Base-by-base conservation (phyloP, 2,888 invertebrate genomes). In the Ceratothoa steindachneri region DNA sequence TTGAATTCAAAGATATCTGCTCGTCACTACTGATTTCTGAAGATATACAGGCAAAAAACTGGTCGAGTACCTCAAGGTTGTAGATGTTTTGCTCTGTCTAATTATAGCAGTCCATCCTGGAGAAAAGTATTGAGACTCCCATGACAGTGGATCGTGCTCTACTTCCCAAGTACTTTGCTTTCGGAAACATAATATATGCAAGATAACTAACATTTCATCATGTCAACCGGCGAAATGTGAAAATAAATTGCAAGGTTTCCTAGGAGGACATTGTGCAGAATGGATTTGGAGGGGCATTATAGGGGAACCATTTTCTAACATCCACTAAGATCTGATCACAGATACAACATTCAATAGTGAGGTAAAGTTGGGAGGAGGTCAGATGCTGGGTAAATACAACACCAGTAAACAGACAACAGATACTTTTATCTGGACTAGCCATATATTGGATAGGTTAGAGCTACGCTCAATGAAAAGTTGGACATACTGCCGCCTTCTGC, bases 181-280 rank as follows among this genome's bases (percentile, higher is more conserved):
- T 69, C 24, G 55, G 69, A 28, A 27, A 69, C 30, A 55, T 55
- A 7, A 69, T 53, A 19, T 69, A 69, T 53, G 69, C 69, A 19
- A 22, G 55, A 15, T 69, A 55, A 12, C 69, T 69, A 30, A 53
- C 29, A 5, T 53, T 53, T 55, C 41, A 68, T n/a, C 53, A 69
- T 69, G 53, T 69, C 24, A 69, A 52, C 9, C 55, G 52, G 24
- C 22, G n/a, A 69, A 27, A 53, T 27, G 19, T 69, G 28, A 15
- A 53, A 30, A 2, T 28, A 19, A 69, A 27, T 19, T 53, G 55
- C 55, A 52, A 22, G 52, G n/a, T n/a, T 19, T 52, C 55, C 1
- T 69, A 29, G 55, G 53, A 69, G 55, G 55, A 69, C 12, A 12
- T 69, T 12, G n/a, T 30, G 19, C 53, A 53, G 1, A 53, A 55